A percentile compares a stretch with the other conserved stretches of the same genome.
These are phyloP conservation scores for Erannis defoliaria DNA, from an alignment of 2,888 invertebrate genomes.

Conservation along the genomic window DNA sequence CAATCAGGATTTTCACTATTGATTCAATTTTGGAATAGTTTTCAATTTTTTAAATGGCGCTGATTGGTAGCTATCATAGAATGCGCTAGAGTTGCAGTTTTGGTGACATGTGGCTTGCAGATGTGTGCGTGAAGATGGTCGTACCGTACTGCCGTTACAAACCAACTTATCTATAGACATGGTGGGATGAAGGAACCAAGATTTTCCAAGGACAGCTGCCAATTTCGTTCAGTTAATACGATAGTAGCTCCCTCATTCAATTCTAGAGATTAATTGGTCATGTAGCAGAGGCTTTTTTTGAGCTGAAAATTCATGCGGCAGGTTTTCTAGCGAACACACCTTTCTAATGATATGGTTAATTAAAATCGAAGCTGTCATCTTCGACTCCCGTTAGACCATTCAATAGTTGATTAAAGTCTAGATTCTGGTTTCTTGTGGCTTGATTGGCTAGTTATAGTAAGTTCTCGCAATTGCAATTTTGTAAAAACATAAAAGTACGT, in stretches of 20 bases:
- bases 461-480: background rate
- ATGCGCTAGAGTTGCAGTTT: conserved; percentile 62
- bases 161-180: background rate
- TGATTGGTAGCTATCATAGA: conserved; percentile 37
- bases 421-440: background rate
- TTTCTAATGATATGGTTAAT: conserved; percentile 42
- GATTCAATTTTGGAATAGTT: conserved; percentile 61
- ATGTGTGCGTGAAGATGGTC: conserved; percentile 51
- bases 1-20: conserved; percentile 61
- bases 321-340: conserved; percentile 43
- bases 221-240: background rate
- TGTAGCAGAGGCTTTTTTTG: conserved; percentile 35
- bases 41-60: conserved; percentile 48
- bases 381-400: conserved; percentile 6
- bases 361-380: conserved; percentile 24
- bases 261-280: background rate
- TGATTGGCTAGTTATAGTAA: background rate
- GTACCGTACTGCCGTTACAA: conserved; percentile 37
- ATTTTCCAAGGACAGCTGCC: background rate
- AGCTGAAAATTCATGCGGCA: conserved; percentile 44
- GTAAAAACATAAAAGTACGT: too few relatives aligned
- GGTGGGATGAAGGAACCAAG: background rate
- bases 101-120: conserved; percentile 65
- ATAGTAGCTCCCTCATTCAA: background rate
- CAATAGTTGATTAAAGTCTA: conserved; percentile 5